A percentile compares a stretch with the other conserved stretches of the same genome.
Conservation (phyloP, 1,140 invertebrate genomes). For the Drosophila kepulauana region DNA sequence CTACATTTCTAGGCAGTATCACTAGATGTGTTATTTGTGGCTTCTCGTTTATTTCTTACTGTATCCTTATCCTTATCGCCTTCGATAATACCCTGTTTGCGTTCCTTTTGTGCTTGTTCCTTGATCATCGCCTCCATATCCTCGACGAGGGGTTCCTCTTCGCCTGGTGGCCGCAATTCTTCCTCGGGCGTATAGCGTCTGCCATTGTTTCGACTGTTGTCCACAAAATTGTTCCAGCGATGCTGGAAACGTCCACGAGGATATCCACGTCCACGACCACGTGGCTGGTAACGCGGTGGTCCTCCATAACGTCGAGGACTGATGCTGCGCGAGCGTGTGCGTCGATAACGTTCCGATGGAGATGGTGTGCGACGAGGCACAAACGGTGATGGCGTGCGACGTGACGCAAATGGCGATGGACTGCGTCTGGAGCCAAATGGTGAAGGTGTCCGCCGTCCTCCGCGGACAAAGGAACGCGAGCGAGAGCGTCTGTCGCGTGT, state of each 20-base stretch:
- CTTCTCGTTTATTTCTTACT: constrained; percentile 54
- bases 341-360: constrained; percentile 43
- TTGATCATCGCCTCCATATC: constrained; percentile 86
- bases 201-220: constrained; percentile 10
- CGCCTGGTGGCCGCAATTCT: constrained; percentile 21
- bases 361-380: constrained; percentile 58
- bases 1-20: constrained; percentile 21
- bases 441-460: constrained; percentile 47
- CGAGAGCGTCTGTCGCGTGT: constrained; percentile 48
- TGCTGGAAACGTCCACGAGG: constrained; percentile 40
- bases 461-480: constrained; percentile 57
- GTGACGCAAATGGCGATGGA: constrained; percentile 40
- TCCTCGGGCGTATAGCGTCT: constrained; percentile 43
- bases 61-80: constrained; percentile 85
- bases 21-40: constrained; percentile 5
- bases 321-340: constrained; percentile 61
- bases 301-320: constrained; percentile 49
- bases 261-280: constrained; percentile 52
- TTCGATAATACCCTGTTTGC: constrained; percentile 86
- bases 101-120: constrained; percentile 85
- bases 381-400: constrained; percentile 61
- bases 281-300: constrained; percentile 25
- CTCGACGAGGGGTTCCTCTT: constrained; percentile 73
- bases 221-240: constrained; percentile 40
- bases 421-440: constrained; percentile 57